Percentiles rank a stretch among this genome's conserved stretches.
These are phyloP conservation scores for Drosophila triauraria DNA, from an alignment of 1,140 invertebrate species.

Conservation along the genomic window DNA sequence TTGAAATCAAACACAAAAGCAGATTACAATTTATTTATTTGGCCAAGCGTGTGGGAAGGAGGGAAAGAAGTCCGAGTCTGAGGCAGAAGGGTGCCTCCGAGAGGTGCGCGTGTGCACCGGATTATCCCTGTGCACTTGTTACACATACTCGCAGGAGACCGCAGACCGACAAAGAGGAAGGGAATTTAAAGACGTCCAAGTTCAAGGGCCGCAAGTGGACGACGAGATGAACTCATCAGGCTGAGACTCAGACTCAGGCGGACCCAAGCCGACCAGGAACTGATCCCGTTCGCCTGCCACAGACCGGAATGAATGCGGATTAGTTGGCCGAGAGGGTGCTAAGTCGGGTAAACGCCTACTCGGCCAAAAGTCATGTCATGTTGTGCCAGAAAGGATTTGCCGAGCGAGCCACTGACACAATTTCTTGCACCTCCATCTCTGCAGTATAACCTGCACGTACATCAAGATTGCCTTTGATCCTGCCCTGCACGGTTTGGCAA, in stretches of 20 bases:
- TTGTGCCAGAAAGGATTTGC: slow-evolving; percentile 71
- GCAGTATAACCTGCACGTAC: slow-evolving; percentile 23
- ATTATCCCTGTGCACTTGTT: slow-evolving; percentile 77
- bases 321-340: slow-evolving; percentile 67
- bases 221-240: slow-evolving; percentile 72
- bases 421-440: slow-evolving; percentile 62
- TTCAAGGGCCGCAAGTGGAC: slow-evolving; percentile 56
- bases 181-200: slow-evolving; percentile 65
- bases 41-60: slow-evolving; percentile 42
- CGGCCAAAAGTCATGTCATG: slow-evolving; percentile 78
- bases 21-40: slow-evolving; percentile 83
- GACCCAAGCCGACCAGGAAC: slow-evolving; percentile 19
- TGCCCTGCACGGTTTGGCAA: slow-evolving; percentile 60
- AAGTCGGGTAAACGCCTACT: slow-evolving; percentile 83
- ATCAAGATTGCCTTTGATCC: slow-evolving; percentile 49
- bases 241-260: not conserved
- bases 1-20: slow-evolving; percentile 79
- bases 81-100: slow-evolving; percentile 30
- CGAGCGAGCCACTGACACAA: slow-evolving; percentile 56
- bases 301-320: slow-evolving; percentile 66
- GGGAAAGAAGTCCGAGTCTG: not conserved
- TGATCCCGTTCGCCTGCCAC: slow-evolving; percentile 55
- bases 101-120: slow-evolving; percentile 71
- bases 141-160: slow-evolving; percentile 33
- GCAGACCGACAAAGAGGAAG: slow-evolving; percentile 44